phyloP scores from a whole-genome alignment of 2,888 invertebrate species.

The Theretra japonica region DNA sequence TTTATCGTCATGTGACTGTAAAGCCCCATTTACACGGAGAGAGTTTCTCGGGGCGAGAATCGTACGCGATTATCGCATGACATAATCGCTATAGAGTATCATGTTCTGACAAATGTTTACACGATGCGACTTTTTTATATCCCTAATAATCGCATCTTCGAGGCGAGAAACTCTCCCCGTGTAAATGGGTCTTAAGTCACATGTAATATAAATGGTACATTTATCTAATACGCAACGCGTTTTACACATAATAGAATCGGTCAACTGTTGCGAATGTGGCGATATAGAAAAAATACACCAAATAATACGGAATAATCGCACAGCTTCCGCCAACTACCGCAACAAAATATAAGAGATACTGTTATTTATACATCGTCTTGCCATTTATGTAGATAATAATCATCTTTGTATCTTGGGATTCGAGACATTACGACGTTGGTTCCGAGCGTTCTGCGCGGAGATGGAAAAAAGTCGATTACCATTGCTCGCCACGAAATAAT shows the following conservation, averaged over 20 bases:
- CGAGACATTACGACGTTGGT: constrained; percentile 62
- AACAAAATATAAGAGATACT: constrained; percentile 53
- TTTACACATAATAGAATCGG: constrained; percentile 48
- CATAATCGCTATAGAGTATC: no score
- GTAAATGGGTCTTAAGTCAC: no score
- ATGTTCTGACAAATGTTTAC: no score
- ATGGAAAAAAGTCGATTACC: constrained; percentile 81
- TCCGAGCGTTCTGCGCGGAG: constrained; percentile 57
- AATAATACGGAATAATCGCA: constrained; percentile 52
- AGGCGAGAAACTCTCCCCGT: no score
- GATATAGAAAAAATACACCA: constrained; percentile 54
- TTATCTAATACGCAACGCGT: constrained; percentile 3
- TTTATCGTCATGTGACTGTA: no score
- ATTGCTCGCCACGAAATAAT: constrained; percentile 81
- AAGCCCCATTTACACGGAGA: no score
- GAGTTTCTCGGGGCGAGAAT: no score
- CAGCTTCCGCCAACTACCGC: constrained; percentile 50
- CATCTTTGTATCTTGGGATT: constrained; percentile 65
- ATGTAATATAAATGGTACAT: neutral
- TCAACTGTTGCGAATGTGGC: constrained; percentile 69
- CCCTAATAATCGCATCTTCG: no score
- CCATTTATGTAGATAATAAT: constrained; percentile 71
- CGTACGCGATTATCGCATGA: no score
- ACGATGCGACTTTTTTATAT: no score
- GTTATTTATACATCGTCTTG: constrained; percentile 58